These are phyloP conservation scores for Microctenopoma stevenorrisi DNA, from an alignment of 2,797 vertebrate species.

Conservation along the genomic window DNA sequence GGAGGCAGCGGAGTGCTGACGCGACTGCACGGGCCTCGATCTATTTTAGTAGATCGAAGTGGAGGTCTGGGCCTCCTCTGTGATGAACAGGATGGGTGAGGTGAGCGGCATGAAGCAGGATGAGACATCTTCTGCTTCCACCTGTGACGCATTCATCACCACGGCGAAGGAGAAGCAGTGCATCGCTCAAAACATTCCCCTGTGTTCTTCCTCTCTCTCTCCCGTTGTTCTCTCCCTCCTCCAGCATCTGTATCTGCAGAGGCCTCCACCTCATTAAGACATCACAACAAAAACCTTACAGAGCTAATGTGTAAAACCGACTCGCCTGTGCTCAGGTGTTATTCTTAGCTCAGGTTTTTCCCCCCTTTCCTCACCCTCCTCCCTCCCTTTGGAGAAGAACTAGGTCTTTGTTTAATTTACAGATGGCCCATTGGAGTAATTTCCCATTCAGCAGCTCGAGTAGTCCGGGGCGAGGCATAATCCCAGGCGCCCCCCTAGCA, in stretches of 20 bases:
- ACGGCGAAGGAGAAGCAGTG: neutral
- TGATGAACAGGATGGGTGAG: conserved; percentile 2
- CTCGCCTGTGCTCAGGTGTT: conserved; percentile 46
- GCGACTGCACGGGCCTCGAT: conserved; percentile 19
- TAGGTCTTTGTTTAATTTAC: conserved; percentile 71
- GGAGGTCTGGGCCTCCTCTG: conserved; percentile 42
- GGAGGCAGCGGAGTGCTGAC: conserved; percentile 50
- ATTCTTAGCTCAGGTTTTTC: conserved; percentile 35
- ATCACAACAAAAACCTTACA: conserved; percentile 1
- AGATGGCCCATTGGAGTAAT: conserved; percentile 60
- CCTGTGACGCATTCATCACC: conserved; percentile 57
- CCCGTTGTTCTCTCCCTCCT: neutral
- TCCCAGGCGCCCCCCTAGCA: conserved; percentile 72
- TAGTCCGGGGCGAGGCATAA: conserved; percentile 48
- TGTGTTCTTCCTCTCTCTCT: neutral
- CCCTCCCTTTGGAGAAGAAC: conserved; percentile 55
- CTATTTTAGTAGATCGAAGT: conserved; percentile 42
- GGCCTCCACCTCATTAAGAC: conserved; percentile 53
- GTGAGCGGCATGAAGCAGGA: conserved; percentile 26
- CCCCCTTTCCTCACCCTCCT: conserved; percentile 21
- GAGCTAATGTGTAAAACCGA: conserved; percentile 38
- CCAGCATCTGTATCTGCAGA: conserved; percentile 37
- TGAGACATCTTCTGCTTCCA: conserved; percentile 39
- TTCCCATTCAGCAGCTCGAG: conserved; percentile 53
- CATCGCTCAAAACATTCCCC: conserved; percentile 55